Percentiles rank a stretch among this genome's conserved stretches.
phyloP scores from a whole-genome alignment of 2,113 vertebrate species.

The Echinops telfairi region DNA sequence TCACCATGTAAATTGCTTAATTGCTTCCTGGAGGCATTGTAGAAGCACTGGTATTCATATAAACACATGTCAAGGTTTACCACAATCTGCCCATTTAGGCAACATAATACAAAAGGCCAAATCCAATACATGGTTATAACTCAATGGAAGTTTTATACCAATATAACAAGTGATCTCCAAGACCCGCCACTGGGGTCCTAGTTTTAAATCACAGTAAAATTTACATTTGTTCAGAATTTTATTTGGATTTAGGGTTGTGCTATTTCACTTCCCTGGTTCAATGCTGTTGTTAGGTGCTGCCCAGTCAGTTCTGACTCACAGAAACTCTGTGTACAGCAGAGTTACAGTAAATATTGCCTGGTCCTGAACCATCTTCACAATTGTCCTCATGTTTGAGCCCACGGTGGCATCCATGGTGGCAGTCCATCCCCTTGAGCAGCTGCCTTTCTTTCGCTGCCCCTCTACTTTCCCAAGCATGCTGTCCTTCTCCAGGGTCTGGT shows the following conservation, averaged over 20 bases:
- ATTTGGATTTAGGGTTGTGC: neutral
- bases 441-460: no score
- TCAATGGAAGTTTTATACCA: neutral
- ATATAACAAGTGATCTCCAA: neutral
- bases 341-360: no score
- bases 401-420: no score
- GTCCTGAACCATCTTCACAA: no score
- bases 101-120: neutral
- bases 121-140: neutral
- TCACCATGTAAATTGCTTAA: slow-evolving; percentile 29
- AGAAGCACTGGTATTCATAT: neutral
- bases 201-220: neutral
- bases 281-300: neutral
- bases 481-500: no score
- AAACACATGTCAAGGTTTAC: neutral
- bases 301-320: neutral
- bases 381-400: no score
- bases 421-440: no score
- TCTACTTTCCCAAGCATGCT: no score
- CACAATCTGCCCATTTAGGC: neutral
- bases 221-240: neutral
- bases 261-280: no score
- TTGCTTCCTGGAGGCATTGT: neutral
- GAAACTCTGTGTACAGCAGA: neutral
- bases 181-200: neutral